These are phyloP conservation scores for Eucidaris tribuloides DNA, from an alignment of 35 echinoderm and acorn worm species.

Conservation along the genomic window DNA sequence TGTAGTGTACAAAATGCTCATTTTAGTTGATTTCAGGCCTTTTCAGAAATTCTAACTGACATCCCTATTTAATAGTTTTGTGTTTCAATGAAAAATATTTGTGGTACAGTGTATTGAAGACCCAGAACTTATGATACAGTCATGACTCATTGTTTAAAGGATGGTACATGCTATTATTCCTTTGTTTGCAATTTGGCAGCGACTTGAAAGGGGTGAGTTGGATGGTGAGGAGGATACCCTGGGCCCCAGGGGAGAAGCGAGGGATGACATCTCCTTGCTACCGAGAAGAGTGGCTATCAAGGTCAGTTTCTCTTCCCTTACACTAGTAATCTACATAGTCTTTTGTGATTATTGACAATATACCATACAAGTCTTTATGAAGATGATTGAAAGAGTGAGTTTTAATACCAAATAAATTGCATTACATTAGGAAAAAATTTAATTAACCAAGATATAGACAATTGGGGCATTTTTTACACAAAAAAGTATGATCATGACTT, in stretches of 20 bases:
- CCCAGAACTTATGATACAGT: too few species aligned
- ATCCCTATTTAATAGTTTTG: too few species aligned
- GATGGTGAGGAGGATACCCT: constrained; percentile 82
- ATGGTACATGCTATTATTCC: constrained; percentile 31
- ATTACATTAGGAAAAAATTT: too few species aligned
- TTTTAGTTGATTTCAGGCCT: too few species aligned
- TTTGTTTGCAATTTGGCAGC: constrained; percentile 39
- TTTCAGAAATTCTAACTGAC: too few species aligned
- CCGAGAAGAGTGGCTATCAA: constrained; percentile 89
- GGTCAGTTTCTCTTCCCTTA: constrained; percentile 23
- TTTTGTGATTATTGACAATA: neutral
- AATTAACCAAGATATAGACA: too few species aligned
- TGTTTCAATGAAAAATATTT: too few species aligned
- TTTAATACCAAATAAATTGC: neutral
- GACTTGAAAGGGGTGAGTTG: constrained; percentile 91
- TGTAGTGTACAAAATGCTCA: too few species aligned
- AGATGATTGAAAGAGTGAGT: neutral
- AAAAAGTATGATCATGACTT: too few species aligned
- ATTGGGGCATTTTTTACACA: too few species aligned
- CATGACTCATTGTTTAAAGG: too few species aligned
- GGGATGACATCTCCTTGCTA: constrained; percentile 92
- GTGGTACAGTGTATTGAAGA: too few species aligned
- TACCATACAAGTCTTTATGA: neutral
- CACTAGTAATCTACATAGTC: neutral
- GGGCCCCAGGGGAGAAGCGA: constrained; percentile 71